Conservation (phyloP, 1,140 invertebrate species). For the Calliopsis andreniformis region DNA sequence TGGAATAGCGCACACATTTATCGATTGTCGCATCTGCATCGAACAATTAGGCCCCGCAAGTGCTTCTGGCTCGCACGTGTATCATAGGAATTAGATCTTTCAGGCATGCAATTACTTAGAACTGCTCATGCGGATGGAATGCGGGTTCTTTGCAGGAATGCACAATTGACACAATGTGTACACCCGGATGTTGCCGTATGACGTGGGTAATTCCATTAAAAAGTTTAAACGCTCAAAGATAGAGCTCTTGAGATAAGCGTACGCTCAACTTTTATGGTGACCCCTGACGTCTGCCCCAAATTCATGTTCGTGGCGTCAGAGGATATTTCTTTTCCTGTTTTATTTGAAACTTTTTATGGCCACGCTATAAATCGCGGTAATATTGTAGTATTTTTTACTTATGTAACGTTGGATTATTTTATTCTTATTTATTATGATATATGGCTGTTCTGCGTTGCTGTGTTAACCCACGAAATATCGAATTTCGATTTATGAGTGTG, state of each 20-base stretch:
- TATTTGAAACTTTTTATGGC: too few species aligned
- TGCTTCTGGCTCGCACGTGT: not conserved
- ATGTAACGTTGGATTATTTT: too few species aligned
- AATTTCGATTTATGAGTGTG: too few species aligned
- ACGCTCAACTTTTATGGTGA: not conserved
- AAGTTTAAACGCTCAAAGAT: not conserved
- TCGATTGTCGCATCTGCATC: not conserved
- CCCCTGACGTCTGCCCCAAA: not conserved
- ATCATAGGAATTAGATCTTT: not conserved
- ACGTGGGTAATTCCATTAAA: not conserved
- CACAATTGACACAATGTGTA: conserved; percentile 1
- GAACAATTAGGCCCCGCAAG: not conserved
- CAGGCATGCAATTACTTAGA: too few species aligned
- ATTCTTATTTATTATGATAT: too few species aligned
- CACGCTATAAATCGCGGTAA: not conserved
- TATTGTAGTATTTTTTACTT: too few species aligned
- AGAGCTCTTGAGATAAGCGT: not conserved
- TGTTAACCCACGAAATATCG: too few species aligned
- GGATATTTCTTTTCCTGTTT: not conserved
- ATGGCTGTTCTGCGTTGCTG: too few species aligned
- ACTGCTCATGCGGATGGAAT: not conserved
- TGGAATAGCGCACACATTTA: not conserved
- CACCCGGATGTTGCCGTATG: conserved; percentile 26
- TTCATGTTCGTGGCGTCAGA: not conserved
- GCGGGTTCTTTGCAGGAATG: conserved; percentile 10